These are phyloP conservation scores for Lymantria monacha DNA, from an alignment of 2,888 invertebrate species.

Conservation along the genomic window DNA sequence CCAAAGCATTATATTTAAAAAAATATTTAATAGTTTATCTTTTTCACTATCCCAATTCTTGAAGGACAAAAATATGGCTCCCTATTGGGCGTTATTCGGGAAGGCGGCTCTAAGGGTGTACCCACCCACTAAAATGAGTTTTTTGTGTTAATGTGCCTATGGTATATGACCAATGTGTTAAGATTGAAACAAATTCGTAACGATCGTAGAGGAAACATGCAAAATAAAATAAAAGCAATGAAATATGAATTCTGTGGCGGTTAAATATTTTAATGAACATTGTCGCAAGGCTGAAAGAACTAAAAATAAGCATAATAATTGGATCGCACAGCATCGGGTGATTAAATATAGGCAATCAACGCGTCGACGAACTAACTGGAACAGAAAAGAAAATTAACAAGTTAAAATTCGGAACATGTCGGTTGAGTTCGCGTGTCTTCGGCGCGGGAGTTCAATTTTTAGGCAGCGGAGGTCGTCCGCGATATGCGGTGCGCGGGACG, in stretches of 20 bases:
- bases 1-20: conserved; percentile 12
- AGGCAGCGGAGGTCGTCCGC: conserved; percentile 36
- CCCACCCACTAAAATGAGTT: conserved; percentile 24
- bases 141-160: neutral
- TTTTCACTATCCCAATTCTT: no score
- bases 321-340: conserved; percentile 33
- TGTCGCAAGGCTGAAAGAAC: conserved; percentile 24
- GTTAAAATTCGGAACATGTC: conserved; percentile 48
- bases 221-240: conserved; percentile 1
- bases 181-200: conserved; percentile 3
- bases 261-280: conserved; percentile 8
- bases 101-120: conserved; percentile 50
- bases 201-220: conserved; percentile 3
- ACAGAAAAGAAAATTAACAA: conserved; percentile 50
- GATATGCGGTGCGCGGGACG: conserved; percentile 28
- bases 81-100: conserved; percentile 47
- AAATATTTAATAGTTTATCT: no score
- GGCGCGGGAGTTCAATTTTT: conserved; percentile 57
- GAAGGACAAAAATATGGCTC: conserved; percentile 36
- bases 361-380: conserved; percentile 38
- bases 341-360: conserved; percentile 15
- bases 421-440: conserved; percentile 51
- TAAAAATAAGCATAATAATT: conserved; percentile 29
- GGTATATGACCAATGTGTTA: neutral
- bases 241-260: conserved; percentile 1